phyloP scores from a whole-genome alignment of 2,888 invertebrate species.

The Ochlodes sylvanus region DNA sequence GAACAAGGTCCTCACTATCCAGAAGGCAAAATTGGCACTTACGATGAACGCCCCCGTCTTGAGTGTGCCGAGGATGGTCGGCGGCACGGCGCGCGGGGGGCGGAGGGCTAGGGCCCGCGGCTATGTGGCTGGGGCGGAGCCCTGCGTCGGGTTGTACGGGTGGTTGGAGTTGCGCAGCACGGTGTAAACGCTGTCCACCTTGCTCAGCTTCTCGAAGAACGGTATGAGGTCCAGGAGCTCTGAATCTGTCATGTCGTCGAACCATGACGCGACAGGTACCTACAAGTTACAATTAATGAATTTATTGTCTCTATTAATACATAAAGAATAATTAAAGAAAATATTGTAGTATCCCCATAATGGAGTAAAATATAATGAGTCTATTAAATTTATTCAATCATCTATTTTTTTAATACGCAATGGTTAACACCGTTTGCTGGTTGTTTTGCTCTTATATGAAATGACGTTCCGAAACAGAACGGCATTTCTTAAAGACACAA shows the following conservation, averaged over 20 bases:
- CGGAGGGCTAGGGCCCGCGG: slow-evolving; percentile 49
- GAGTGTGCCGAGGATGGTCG: slow-evolving; percentile 60
- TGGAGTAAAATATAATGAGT: no score
- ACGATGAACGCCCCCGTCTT: slow-evolving; percentile 74
- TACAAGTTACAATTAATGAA: slow-evolving; percentile 67
- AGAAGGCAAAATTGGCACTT: slow-evolving; percentile 86
- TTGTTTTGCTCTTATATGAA: no score
- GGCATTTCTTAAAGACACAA: no score
- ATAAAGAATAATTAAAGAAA: no score
- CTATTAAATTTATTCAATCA: no score
- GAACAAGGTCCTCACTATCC: slow-evolving; percentile 83
- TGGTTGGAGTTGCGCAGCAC: slow-evolving; percentile 97
- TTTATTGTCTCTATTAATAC: not conserved
- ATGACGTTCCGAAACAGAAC: no score
- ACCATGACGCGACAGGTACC: slow-evolving; percentile 99
- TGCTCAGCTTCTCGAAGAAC: slow-evolving; percentile 98
- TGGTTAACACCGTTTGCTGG: no score
- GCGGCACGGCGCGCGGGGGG: no score
- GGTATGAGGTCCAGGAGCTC: slow-evolving; percentile 99
- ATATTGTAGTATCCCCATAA: no score
- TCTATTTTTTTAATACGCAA: no score
- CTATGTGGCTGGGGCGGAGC: slow-evolving; percentile 74
- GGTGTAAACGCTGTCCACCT: slow-evolving; percentile 98
- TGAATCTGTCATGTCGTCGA: slow-evolving; percentile 99
- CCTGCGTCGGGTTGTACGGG: slow-evolving; percentile 88